A percentile compares a stretch with the other conserved stretches of the same genome.
phyloP scores from a whole-genome alignment of 2,888 invertebrate genomes.

The Orthosia incerta region DNA sequence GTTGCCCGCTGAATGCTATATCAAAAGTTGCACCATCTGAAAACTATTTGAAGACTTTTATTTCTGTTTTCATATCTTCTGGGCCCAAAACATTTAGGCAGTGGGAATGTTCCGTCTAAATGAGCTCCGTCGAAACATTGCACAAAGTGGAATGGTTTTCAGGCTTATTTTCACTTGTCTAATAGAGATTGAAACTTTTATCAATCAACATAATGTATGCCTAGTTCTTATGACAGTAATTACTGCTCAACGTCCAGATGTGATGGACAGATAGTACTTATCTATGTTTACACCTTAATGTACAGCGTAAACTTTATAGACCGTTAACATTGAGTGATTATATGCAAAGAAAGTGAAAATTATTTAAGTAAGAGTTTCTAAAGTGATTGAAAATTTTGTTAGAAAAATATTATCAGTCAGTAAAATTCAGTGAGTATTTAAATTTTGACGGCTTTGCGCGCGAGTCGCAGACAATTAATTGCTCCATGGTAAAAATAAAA shows the following conservation, averaged over 20 bases:
- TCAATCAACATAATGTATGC: constrained; percentile 1
- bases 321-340: constrained; percentile 35
- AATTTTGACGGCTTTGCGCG: too few relatives aligned
- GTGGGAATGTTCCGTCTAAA: background rate
- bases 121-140: background rate
- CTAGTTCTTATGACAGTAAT: constrained; percentile 32
- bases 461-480: too few relatives aligned
- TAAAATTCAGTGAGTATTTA: too few relatives aligned
- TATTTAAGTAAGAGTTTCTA: constrained; percentile 27
- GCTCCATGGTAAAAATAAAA: too few relatives aligned
- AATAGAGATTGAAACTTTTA: constrained; percentile 10
- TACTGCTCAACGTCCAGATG: constrained; percentile 21
- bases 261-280: constrained; percentile 38
- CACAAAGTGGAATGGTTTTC: background rate
- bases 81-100: too few relatives aligned
- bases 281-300: constrained; percentile 30
- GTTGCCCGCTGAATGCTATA: constrained; percentile 9
- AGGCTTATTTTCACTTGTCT: constrained; percentile 6
- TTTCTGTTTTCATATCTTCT: background rate
- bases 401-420: background rate
- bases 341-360: constrained; percentile 45
- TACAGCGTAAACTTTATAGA: constrained; percentile 40
- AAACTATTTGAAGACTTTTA: background rate
- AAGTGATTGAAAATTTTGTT: constrained; percentile 12
- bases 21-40: background rate